Percentiles rank a stretch among this genome's conserved stretches.
Conservation (phyloP, 1,140 invertebrate species). For the Nymphalis io region DNA sequence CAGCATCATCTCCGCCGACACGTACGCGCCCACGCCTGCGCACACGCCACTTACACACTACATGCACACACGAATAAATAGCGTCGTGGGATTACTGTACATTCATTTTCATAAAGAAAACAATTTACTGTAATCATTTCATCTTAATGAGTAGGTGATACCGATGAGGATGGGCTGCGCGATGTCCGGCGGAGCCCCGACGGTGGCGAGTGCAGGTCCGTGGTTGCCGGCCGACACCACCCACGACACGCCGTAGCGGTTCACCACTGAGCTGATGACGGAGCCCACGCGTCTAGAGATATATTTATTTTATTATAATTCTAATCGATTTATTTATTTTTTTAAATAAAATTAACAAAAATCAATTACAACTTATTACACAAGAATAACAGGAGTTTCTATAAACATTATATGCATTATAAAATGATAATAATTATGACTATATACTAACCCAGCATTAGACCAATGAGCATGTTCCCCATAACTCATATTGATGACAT, state of each 20-base stretch:
- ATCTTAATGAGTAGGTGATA: constrained; percentile 38
- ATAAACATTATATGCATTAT: too few species aligned
- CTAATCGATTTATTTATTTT: too few species aligned
- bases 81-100: too few species aligned
- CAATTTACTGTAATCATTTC: too few species aligned
- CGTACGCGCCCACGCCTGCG: constrained; percentile 95
- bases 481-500: constrained; percentile 99
- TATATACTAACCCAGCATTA: constrained; percentile 88
- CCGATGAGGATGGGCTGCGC: constrained; percentile 90
- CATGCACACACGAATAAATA: too few species aligned
- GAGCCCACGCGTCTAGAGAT: constrained; percentile 87
- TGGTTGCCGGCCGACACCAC: constrained; percentile 96
- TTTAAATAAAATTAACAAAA: too few species aligned
- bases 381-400: too few species aligned
- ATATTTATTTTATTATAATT: too few species aligned
- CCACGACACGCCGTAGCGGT: constrained; percentile 96
- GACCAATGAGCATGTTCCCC: constrained; percentile 96
- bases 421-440: background rate
- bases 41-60: too few species aligned
- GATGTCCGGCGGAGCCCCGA: constrained; percentile 96
- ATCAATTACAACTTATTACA: background rate
- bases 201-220: constrained; percentile 95
- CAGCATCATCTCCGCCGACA: constrained; percentile 98
- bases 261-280: constrained; percentile 93
- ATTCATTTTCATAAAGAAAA: too few species aligned